A percentile compares a stretch with the other conserved stretches of the same genome.
These are phyloP conservation scores for Zaprionus gabonicus DNA, from an alignment of 1,140 invertebrate genomes.

Conservation along the genomic window DNA sequence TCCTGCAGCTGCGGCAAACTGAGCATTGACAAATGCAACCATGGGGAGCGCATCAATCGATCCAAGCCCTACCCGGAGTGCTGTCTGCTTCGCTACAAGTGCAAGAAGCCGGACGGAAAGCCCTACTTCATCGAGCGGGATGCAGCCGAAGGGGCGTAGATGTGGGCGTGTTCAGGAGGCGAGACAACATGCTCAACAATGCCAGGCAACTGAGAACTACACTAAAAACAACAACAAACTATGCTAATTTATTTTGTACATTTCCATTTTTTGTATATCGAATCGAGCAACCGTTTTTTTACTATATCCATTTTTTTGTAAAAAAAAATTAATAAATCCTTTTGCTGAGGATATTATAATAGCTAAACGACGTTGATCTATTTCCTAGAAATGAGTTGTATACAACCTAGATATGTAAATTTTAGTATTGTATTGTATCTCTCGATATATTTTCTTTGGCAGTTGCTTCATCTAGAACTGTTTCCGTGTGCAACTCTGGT, in stretches of 20 bases:
- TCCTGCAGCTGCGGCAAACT: conserved; percentile 68
- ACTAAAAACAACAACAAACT: conserved; percentile 14
- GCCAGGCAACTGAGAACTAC: background rate
- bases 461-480: background rate
- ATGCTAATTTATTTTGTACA: conserved; percentile 58
- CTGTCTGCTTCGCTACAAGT: conserved; percentile 76
- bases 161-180: background rate
- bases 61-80: conserved; percentile 79
- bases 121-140: conserved; percentile 73
- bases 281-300: conserved; percentile 36
- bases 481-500: background rate
- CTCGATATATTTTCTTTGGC: background rate
- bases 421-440: background rate
- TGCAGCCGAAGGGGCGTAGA: conserved; percentile 44
- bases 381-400: no score
- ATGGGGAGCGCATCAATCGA: conserved; percentile 66
- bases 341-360: background rate
- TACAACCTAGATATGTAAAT: no score
- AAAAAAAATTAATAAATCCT: conserved; percentile 25
- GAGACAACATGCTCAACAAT: background rate
- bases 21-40: conserved; percentile 71
- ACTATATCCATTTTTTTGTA: conserved; percentile 45
- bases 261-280: conserved; percentile 31
- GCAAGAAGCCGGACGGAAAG: conserved; percentile 62
- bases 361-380: background rate